Evolutionary conservation across 2,888 invertebrate species (phyloP).

Genomic region (Morinoia aosen): DNA sequence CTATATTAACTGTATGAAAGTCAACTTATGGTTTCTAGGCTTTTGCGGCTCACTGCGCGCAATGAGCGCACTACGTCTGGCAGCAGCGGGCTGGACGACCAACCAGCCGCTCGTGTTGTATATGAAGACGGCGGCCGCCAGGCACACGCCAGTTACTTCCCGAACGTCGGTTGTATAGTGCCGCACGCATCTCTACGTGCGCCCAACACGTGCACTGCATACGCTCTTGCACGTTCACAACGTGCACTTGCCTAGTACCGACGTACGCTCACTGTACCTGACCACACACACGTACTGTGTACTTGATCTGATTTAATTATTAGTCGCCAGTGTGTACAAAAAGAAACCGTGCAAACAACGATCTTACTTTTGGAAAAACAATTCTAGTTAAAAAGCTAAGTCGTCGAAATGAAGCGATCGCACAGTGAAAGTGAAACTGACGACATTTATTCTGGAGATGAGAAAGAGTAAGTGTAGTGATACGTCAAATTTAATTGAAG

Average conservation of each 20-base stretch:
- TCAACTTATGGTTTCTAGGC: not conserved
- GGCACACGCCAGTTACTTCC: slow-evolving; percentile 67
- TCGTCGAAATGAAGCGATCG: slow-evolving; percentile 81
- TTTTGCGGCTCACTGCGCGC: not conserved
- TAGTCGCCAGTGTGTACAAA: not conserved
- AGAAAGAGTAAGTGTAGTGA: slow-evolving; percentile 86
- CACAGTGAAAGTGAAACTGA: slow-evolving; percentile 88
- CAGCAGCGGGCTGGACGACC: slow-evolving; percentile 30
- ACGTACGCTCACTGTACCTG: slow-evolving; percentile 39
- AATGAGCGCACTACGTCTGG: not conserved
- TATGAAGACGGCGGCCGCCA: slow-evolving; percentile 63
- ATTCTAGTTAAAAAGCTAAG: not conserved
- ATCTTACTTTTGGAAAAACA: not conserved
- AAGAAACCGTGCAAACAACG: not conserved
- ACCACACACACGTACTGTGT: not conserved
- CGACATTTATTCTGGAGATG: slow-evolving; percentile 92
- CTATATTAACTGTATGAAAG: not conserved
- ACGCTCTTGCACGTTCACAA: slow-evolving; percentile 50
- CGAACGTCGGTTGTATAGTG: slow-evolving; percentile 58
- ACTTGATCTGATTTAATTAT: not conserved
- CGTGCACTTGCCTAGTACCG: slow-evolving; percentile 44
- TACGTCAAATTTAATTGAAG: not conserved
- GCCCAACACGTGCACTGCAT: slow-evolving; percentile 54
- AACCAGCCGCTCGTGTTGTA: slow-evolving; percentile 58
- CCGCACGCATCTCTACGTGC: slow-evolving; percentile 6